Evolutionary conservation across 2,113 vertebrate genomes (phyloP).

Genomic region (Alligator sinensis): DNA sequence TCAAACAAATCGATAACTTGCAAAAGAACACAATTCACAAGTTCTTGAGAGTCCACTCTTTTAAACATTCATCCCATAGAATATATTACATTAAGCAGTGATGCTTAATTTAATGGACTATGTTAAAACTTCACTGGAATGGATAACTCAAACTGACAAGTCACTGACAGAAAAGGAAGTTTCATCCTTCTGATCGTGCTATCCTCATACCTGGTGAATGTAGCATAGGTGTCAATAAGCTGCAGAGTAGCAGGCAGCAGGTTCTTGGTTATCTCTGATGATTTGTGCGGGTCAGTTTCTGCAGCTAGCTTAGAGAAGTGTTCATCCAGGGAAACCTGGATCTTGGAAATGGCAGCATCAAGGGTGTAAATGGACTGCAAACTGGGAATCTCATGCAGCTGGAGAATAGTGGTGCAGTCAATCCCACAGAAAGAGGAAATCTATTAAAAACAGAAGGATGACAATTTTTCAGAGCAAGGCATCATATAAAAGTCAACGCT

Average conservation of each 20-base stretch:
- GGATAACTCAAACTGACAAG: background rate
- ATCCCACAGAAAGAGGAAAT: slow-evolving; percentile 94
- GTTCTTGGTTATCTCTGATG: slow-evolving; percentile 95
- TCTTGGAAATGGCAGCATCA: slow-evolving; percentile 96
- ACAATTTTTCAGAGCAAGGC: background rate
- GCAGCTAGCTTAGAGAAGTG: slow-evolving; percentile 95
- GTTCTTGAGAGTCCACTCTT: background rate
- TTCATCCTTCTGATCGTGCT: fast-evolving
- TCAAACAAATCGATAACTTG: background rate
- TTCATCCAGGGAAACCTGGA: slow-evolving; percentile 96
- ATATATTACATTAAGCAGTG: background rate
- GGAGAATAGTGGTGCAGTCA: slow-evolving; percentile 88
- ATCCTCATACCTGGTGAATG: slow-evolving; percentile 87
- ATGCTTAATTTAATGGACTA: background rate
- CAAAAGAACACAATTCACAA: background rate
- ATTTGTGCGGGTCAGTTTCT: slow-evolving; percentile 90
- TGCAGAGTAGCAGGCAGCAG: slow-evolving; percentile 94
- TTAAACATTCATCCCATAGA: background rate
- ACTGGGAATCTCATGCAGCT: slow-evolving; percentile 92
- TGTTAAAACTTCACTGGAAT: background rate
- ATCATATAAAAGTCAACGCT: background rate
- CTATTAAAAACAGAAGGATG: slow-evolving; percentile 75
- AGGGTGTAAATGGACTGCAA: slow-evolving; percentile 96
- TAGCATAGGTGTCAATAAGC: slow-evolving; percentile 92
- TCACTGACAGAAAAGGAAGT: background rate